phyloP scores from a whole-genome alignment of 2,888 invertebrate genomes.

The Pristionchus entomophagus region DNA sequence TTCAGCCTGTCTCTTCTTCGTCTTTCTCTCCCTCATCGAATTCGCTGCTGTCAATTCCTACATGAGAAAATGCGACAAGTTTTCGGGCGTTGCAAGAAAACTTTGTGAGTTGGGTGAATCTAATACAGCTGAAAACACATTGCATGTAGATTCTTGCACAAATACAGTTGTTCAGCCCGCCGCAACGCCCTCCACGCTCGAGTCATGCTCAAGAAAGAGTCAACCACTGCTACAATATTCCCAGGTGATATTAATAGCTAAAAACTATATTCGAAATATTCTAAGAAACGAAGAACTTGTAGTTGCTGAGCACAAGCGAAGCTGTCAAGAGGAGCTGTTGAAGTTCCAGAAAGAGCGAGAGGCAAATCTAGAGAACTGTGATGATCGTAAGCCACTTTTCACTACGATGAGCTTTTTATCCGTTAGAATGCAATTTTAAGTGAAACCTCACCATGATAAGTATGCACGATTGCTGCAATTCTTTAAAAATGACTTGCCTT shows the following conservation, averaged over 20 bases:
- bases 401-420: too few species aligned
- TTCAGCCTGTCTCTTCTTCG: conserved; percentile 74
- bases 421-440: too few species aligned
- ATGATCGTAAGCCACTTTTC: background rate
- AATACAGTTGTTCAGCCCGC: background rate
- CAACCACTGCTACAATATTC: background rate
- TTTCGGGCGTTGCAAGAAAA: conserved; percentile 54
- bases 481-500: too few species aligned
- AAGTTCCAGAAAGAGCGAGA: background rate
- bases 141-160: background rate
- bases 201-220: background rate
- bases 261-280: too few species aligned
- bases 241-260: background rate
- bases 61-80: conserved; percentile 70
- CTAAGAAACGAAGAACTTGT: too few species aligned
- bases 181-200: background rate
- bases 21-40: conserved; percentile 72
- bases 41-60: conserved; percentile 73
- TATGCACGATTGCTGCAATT: background rate
- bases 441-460: too few species aligned
- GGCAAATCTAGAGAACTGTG: background rate
- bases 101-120: background rate
- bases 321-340: background rate
- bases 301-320: background rate
- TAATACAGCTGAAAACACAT: too few species aligned